phyloP scores from a whole-genome alignment of 2,797 vertebrate species.

The Gastrophryne carolinensis region DNA sequence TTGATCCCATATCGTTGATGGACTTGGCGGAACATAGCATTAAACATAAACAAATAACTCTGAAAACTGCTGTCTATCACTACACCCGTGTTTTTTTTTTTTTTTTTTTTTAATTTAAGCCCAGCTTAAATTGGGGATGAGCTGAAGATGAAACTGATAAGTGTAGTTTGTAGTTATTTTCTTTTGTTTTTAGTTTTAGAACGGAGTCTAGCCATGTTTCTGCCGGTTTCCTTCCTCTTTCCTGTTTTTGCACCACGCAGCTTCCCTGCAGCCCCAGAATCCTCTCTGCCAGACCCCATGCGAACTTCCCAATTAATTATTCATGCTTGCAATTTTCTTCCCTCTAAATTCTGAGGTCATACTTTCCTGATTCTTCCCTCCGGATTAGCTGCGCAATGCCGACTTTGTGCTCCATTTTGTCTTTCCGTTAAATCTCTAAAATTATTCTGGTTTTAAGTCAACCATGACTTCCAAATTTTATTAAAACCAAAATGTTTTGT shows the following conservation, averaged over 20 bases:
- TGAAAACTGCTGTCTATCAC: too few species aligned
- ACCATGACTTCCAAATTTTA: too few species aligned
- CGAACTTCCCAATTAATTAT: constrained; percentile 1
- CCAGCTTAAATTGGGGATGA: too few species aligned
- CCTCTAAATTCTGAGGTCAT: not conserved
- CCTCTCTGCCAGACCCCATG: constrained; percentile 3
- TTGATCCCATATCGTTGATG: too few species aligned
- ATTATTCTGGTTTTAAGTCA: too few species aligned
- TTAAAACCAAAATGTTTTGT: too few species aligned
- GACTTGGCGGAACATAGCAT: too few species aligned
- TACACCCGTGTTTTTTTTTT: too few species aligned
- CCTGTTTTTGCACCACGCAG: constrained; percentile 11
- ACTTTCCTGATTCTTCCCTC: not conserved
- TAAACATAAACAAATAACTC: too few species aligned
- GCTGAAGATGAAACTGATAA: too few species aligned
- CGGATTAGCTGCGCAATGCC: not conserved
- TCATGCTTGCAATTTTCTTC: constrained; percentile 14
- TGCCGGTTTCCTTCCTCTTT: constrained; percentile 13
- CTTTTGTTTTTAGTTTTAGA: not conserved
- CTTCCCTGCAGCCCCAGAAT: not conserved
- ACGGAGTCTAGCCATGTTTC: not conserved
- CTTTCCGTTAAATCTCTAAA: too few species aligned
- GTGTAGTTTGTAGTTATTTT: not conserved
- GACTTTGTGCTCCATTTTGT: not conserved
- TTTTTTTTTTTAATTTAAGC: too few species aligned